Evolutionary conservation across 2,113 vertebrate species (phyloP).

Genomic region (Neoarius graeffei): DNA sequence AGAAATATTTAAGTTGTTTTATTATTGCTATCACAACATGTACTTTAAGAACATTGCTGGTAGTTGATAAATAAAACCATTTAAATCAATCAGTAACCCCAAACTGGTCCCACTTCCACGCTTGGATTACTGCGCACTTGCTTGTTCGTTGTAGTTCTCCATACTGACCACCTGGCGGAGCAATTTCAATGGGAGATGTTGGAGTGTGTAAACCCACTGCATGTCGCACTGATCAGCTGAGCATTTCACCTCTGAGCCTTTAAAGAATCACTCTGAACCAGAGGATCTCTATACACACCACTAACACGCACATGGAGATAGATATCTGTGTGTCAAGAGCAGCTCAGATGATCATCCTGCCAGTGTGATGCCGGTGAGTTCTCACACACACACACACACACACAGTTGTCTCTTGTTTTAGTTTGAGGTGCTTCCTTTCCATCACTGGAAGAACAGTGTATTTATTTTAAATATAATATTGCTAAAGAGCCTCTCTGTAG

Average conservation of each 20-base stretch:
- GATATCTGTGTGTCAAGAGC: slow-evolving; percentile 1
- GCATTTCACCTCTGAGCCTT: neutral
- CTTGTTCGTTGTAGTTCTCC: neutral
- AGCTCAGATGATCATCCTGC: slow-evolving; percentile 34
- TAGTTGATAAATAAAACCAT: too few relatives aligned
- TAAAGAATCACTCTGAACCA: neutral
- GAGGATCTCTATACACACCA: neutral
- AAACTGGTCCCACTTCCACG: neutral
- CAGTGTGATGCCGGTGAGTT: slow-evolving; percentile 75
- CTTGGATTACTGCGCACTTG: neutral
- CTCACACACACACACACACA: neutral
- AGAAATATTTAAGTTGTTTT: neutral
- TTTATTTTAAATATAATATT: neutral
- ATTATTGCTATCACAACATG: neutral
- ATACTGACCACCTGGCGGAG: slow-evolving; percentile 31
- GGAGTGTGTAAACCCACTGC: neutral
- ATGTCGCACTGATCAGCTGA: neutral
- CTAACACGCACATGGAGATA: neutral
- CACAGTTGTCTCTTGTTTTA: neutral
- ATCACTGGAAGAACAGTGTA: neutral
- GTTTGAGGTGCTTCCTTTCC: neutral
- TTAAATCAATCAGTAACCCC: neutral
- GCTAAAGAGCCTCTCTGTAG: neutral
- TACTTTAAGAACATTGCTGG: neutral
- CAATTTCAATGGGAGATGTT: neutral